These are phyloP conservation scores for Meloidogyne floridensis DNA, from an alignment of 1,140 invertebrate species.

Conservation along the genomic window DNA sequence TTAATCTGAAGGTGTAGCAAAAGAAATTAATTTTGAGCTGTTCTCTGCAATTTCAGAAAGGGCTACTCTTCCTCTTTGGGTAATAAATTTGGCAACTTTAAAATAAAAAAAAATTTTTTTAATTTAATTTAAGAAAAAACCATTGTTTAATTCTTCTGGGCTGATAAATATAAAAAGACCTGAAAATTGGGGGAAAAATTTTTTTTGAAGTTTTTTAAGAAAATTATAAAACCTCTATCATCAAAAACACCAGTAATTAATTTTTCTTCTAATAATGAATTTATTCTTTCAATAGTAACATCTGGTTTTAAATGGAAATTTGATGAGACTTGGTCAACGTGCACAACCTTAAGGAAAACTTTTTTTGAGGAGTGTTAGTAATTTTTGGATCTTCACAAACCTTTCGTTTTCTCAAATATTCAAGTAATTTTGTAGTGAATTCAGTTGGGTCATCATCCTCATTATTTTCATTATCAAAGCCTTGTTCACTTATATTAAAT, in stretches of 20 bases:
- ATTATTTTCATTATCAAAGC: slow-evolving; percentile 66
- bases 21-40: slow-evolving; percentile 87
- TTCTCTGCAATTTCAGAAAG: slow-evolving; percentile 88
- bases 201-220: too few species aligned
- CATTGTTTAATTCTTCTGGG: slow-evolving; percentile 80
- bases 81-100: slow-evolving; percentile 88
- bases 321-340: slow-evolving; percentile 70
- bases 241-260: slow-evolving; percentile 84
- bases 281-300: slow-evolving; percentile 74
- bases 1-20: slow-evolving; percentile 67
- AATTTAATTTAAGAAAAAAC: slow-evolving; percentile 23
- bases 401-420: slow-evolving; percentile 53
- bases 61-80: slow-evolving; percentile 88
- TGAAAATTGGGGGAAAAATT: slow-evolving; percentile 66
- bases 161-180: slow-evolving; percentile 90
- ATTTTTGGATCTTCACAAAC: too few species aligned
- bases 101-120: not conserved
- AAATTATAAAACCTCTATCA: slow-evolving; percentile 91
- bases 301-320: slow-evolving; percentile 67
- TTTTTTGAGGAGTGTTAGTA: too few species aligned
- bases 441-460: slow-evolving; percentile 69
- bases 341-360: slow-evolving; percentile 73
- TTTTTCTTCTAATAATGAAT: slow-evolving; percentile 80
- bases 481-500: slow-evolving; percentile 69
- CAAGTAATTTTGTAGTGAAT: slow-evolving; percentile 77